Percentiles rank a stretch among this genome's conserved stretches.
These are phyloP conservation scores for Laticauda colubrina DNA, from an alignment of 2,113 vertebrate genomes.

Conservation along the genomic window DNA sequence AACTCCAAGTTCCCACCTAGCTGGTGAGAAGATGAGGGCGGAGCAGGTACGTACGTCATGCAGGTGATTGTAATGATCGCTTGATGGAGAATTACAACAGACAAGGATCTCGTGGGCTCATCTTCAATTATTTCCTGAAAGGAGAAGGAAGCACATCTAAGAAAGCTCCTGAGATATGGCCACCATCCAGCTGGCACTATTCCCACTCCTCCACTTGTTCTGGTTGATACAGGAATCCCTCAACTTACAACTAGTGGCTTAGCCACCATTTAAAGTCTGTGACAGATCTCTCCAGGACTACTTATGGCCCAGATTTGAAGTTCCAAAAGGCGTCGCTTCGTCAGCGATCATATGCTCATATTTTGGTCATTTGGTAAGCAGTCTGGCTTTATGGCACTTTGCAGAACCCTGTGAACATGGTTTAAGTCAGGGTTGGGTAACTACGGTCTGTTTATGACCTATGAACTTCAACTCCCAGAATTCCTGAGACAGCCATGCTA, in stretches of 20 bases:
- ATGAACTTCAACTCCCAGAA: neutral
- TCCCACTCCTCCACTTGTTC: neutral
- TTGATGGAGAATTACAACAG: neutral
- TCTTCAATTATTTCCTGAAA: neutral
- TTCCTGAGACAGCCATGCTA: too few species aligned
- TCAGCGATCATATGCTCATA: neutral
- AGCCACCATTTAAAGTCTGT: neutral
- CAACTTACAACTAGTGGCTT: neutral
- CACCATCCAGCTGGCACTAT: too few species aligned
- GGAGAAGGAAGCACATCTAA: neutral
- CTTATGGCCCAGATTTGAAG: neutral
- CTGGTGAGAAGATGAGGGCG: too few species aligned
- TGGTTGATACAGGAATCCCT: neutral
- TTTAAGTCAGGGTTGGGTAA: neutral
- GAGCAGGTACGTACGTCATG: neutral
- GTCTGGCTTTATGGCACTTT: neutral
- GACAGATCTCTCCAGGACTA: neutral
- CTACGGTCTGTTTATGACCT: neutral
- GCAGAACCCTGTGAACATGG: too few species aligned
- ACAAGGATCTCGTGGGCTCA: neutral
- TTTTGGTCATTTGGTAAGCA: neutral
- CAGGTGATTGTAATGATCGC: neutral
- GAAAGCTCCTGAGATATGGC: neutral
- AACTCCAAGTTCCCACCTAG: neutral
- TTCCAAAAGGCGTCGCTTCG: fast-evolving